Base-by-base conservation (phyloP, 2,113 vertebrate species). In the Cheilinus undulatus region DNA sequence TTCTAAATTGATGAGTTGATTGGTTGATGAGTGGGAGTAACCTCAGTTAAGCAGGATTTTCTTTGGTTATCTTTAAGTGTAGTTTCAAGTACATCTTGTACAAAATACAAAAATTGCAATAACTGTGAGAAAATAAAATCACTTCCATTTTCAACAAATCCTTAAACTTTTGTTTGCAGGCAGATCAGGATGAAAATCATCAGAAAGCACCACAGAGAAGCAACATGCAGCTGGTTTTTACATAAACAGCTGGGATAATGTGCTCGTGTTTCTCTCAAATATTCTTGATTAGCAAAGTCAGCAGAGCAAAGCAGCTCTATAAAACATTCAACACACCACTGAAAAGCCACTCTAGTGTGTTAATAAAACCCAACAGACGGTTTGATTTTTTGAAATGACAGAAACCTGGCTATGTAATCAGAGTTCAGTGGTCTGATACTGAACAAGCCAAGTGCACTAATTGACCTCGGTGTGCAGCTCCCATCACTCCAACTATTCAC, bases 381-480 rank as follows among this genome's bases (percentile, higher is more conserved):
- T 43, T 49, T 49, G 64, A 56, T 53, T 28, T n/a, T 82, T 23
- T 38, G n/a, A 36, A 78, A 68, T 77, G 13, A 46, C 24, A n/a
- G 30, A 52, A 68, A 69, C 27, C 50, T 67, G 22, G 20, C 20
- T 40, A 52, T 58, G 49, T 38, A 71, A 66, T 64, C 56, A 45
- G 60, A 68, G 61, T 63, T 73, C 69, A 80, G 69, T 65, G 59
- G 70, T 48, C 53, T 74, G 68, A 78, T 57, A 57, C 53, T 3
- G 64, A 85, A 53, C 57, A 71, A 68, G n/a, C 52, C 73, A 57
- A 22, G 56, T 76, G 80, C 45, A 77, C 11, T 69, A 84, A 87
- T 65, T 77, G 73, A 74, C 73, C 68, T 76, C 67, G 32, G 20
- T 59, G 22, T 36, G 15, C 22, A 28, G 13, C 50, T 73, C 40